These are phyloP conservation scores for Andrena haemorrhoa DNA, from an alignment of 2,888 invertebrate genomes.

Conservation along the genomic window DNA sequence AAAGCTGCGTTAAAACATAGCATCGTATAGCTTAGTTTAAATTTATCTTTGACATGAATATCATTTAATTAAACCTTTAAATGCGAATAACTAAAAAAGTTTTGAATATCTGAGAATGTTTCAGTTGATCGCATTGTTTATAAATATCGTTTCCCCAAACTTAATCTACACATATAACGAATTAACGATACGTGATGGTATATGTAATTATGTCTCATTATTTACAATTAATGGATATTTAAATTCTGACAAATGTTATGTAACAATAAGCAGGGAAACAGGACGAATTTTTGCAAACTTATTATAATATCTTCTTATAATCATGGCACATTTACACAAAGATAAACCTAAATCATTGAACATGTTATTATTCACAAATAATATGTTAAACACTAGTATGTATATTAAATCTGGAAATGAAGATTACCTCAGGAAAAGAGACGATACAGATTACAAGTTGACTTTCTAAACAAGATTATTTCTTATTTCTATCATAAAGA, in stretches of 20 bases:
- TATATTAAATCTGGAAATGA: slow-evolving; percentile 15
- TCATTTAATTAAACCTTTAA: no score
- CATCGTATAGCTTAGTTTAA: no score
- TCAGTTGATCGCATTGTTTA: no score
- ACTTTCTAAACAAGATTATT: slow-evolving; percentile 22
- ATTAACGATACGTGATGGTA: background rate
- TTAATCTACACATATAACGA: background rate
- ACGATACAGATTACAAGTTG: background rate
- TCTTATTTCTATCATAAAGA: slow-evolving; percentile 22
- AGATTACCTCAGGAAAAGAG: background rate
- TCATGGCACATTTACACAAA: slow-evolving; percentile 57
- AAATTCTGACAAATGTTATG: slow-evolving; percentile 27
- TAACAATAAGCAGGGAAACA: slow-evolving; percentile 41
- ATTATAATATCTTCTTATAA: slow-evolving; percentile 32
- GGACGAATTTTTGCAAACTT: slow-evolving; percentile 19
- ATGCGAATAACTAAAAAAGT: no score
- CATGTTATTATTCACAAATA: background rate
- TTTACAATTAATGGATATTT: background rate
- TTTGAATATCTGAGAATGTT: no score
- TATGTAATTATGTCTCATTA: no score
- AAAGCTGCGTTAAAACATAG: no score
- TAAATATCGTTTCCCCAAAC: no score
- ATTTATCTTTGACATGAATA: no score
- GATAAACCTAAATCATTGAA: slow-evolving; percentile 21
- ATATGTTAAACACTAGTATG: background rate